A percentile compares a stretch with the other conserved stretches of the same genome.
These are phyloP conservation scores for Gibbula magus DNA, from an alignment of 2,888 invertebrate genomes.

Conservation along the genomic window DNA sequence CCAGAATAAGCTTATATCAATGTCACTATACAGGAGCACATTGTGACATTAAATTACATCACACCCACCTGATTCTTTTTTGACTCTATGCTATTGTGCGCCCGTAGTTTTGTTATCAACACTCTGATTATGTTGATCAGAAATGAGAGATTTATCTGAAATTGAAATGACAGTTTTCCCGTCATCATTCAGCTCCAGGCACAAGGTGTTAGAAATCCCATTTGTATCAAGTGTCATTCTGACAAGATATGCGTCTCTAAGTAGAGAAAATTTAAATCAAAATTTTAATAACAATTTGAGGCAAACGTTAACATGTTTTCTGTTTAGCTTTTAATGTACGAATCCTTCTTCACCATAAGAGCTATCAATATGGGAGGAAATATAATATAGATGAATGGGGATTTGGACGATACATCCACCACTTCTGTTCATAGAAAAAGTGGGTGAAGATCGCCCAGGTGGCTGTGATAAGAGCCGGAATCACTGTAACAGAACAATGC, in stretches of 20 bases:
- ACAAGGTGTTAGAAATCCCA: background rate
- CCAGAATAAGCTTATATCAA: background rate
- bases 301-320: background rate
- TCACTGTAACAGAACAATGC: conserved; percentile 72
- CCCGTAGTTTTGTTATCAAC: conserved; percentile 76
- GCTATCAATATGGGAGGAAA: conserved; percentile 73
- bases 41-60: background rate
- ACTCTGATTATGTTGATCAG: conserved; percentile 76
- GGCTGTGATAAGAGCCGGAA: conserved; percentile 76
- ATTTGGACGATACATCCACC: conserved; percentile 72
- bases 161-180: conserved; percentile 38
- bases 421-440: conserved; percentile 57
- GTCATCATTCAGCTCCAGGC: background rate
- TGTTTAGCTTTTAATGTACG: too few relatives aligned
- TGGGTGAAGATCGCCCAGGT: conserved; percentile 76
- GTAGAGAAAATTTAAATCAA: background rate
- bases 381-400: conserved; percentile 35
- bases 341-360: conserved; percentile 66
- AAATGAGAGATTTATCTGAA: conserved; percentile 76
- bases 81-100: conserved; percentile 76
- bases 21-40: background rate
- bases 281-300: background rate
- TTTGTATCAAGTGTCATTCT: too few relatives aligned
- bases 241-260: background rate
- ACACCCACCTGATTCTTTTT: conserved; percentile 74